Evolutionary conservation across 2,113 vertebrate genomes (phyloP).

Genomic region (Coptodon rendalli): DNA sequence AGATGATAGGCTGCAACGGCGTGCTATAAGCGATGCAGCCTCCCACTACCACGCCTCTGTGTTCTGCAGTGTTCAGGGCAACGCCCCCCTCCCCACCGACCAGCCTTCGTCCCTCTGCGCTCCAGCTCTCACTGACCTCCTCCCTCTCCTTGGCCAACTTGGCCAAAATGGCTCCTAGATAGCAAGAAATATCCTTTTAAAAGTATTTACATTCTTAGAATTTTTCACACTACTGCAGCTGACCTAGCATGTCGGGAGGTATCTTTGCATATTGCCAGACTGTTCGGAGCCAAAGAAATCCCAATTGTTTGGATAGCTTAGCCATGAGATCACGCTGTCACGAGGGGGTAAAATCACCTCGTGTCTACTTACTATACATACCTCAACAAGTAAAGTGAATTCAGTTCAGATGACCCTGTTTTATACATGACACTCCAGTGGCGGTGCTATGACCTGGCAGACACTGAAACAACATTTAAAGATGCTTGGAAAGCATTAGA

Average conservation of each 20-base stretch:
- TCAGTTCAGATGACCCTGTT: conserved; percentile 5
- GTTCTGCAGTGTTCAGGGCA: conserved; percentile 35
- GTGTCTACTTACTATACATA: conserved; percentile 17
- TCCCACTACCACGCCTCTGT: conserved; percentile 44
- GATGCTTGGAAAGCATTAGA: conserved; percentile 24
- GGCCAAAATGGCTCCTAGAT: background rate
- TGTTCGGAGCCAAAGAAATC: conserved; percentile 21
- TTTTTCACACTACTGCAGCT: background rate
- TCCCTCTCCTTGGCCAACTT: background rate
- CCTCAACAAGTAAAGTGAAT: conserved; percentile 7
- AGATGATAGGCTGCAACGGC: conserved; percentile 19
- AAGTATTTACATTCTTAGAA: conserved; percentile 16
- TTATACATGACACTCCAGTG: conserved; percentile 35
- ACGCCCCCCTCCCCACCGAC: background rate
- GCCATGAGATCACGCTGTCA: background rate
- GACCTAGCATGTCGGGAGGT: background rate
- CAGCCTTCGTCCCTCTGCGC: background rate
- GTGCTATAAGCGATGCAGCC: conserved; percentile 30
- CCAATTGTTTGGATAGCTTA: conserved; percentile 30
- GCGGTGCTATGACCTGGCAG: conserved; percentile 24
- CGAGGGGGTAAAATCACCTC: conserved; percentile 17
- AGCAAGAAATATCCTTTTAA: conserved; percentile 8
- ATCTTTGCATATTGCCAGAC: conserved; percentile 23
- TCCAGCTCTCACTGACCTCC: background rate
- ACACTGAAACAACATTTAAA: conserved; percentile 25